These are phyloP conservation scores for Papilio polytes DNA, from an alignment of 1,140 invertebrate species.

Conservation along the genomic window DNA sequence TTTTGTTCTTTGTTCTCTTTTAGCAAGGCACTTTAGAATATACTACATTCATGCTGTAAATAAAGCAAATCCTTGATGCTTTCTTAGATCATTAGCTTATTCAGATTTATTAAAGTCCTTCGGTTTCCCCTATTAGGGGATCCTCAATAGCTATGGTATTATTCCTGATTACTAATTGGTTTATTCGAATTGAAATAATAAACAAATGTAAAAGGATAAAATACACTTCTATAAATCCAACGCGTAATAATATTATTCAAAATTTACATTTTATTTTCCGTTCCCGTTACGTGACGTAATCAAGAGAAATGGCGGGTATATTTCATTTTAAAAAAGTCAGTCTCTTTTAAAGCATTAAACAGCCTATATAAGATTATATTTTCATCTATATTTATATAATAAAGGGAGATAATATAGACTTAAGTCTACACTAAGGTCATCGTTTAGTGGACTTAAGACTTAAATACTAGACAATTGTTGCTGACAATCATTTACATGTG, in stretches of 20 bases:
- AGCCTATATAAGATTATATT: neutral
- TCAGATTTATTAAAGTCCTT: too few relatives aligned
- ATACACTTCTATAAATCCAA: neutral
- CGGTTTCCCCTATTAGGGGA: neutral
- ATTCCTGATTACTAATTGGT: neutral
- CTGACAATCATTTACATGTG: neutral
- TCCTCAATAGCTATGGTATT: neutral
- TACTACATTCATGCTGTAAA: neutral
- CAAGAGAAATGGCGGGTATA: neutral
- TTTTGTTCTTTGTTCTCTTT: neutral
- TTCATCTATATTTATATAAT: neutral
- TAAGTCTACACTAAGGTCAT: too few relatives aligned
- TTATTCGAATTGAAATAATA: neutral
- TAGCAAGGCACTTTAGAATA: neutral
- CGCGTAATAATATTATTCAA: neutral
- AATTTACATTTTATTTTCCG: slow-evolving; percentile 11
- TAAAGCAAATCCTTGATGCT: neutral
- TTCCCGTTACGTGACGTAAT: neutral
- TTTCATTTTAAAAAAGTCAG: neutral
- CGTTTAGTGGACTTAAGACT: too few relatives aligned
- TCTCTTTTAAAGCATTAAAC: neutral
- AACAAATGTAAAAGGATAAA: neutral
- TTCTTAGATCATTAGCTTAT: neutral
- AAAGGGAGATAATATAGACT: neutral
- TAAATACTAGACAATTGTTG: neutral